A percentile compares a stretch with the other conserved stretches of the same genome.
These are phyloP conservation scores for Morbakka virulenta DNA, from an alignment of 30 jellyfish, hydroid and myxozoan genomes.

Conservation along the genomic window DNA sequence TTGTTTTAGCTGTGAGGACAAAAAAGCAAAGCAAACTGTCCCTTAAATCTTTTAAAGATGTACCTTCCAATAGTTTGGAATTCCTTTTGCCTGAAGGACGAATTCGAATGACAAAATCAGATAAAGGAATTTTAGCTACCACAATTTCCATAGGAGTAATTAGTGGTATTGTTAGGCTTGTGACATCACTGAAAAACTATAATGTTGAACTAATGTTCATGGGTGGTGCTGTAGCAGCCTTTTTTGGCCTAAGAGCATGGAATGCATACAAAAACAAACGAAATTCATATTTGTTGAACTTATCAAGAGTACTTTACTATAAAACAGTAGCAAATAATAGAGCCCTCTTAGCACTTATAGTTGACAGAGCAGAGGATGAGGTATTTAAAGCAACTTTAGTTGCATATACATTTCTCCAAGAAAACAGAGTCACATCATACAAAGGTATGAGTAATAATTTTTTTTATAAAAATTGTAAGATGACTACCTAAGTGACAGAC, in stretches of 20 bases:
- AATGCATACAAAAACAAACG: constrained; percentile 84
- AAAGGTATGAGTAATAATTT: neutral
- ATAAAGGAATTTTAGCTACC: constrained; percentile 62
- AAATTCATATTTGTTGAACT: constrained; percentile 56
- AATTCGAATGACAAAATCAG: constrained; percentile 67
- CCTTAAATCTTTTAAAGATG: constrained; percentile 84
- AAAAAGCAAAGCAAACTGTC: constrained; percentile 74
- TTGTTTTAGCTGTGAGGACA: constrained; percentile 83
- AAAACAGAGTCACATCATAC: neutral
- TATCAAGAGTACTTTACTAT: constrained; percentile 63
- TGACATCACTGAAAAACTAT: constrained; percentile 45
- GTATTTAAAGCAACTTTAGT: constrained; percentile 74
- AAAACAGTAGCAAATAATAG: constrained; percentile 84
- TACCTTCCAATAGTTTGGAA: constrained; percentile 75
- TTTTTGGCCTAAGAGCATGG: constrained; percentile 84
- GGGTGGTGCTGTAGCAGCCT: constrained; percentile 57
- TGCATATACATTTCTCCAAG: constrained; percentile 62
- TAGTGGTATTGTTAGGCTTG: constrained; percentile 43
- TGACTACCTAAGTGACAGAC: no score
- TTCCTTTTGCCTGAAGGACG: constrained; percentile 84
- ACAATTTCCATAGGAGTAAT: constrained; percentile 51
- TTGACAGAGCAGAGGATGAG: constrained; percentile 90
- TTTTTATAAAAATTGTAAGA: neutral
- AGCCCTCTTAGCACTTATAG: constrained; percentile 74
- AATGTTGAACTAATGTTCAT: constrained; percentile 47